These are phyloP conservation scores for Cephus nigrinus DNA, from an alignment of 2,888 invertebrate species.

Conservation along the genomic window DNA sequence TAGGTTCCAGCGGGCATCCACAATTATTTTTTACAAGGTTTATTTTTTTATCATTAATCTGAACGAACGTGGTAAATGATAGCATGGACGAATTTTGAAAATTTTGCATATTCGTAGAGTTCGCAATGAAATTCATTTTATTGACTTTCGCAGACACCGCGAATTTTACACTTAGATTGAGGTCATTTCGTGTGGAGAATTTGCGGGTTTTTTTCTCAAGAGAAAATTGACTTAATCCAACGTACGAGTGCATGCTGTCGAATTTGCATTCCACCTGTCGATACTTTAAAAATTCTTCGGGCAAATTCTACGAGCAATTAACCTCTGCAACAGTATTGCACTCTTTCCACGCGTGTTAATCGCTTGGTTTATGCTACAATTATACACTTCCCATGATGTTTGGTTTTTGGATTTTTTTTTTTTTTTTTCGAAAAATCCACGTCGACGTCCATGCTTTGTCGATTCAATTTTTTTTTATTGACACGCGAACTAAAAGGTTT, in stretches of 20 bases:
- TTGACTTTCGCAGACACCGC: background rate
- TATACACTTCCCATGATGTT: background rate
- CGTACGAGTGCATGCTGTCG: background rate
- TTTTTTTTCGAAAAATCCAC: background rate
- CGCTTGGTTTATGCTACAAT: background rate
- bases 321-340: background rate
- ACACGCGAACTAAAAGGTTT: too few species aligned
- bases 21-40: too few species aligned
- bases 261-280: background rate
- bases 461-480: background rate
- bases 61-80: too few species aligned
- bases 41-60: too few species aligned
- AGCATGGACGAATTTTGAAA: too few species aligned
- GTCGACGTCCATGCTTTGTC: background rate
- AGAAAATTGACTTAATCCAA: background rate
- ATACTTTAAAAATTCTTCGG: background rate
- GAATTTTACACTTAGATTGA: background rate
- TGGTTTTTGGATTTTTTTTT: background rate
- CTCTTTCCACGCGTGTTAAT: background rate
- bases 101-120: too few species aligned
- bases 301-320: background rate
- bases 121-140: background rate
- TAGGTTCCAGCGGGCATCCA: too few species aligned
- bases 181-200: background rate
- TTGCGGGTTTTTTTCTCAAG: background rate